phyloP scores from a whole-genome alignment of 2,797 vertebrate species.

The Orientallactaga sibirica region DNA sequence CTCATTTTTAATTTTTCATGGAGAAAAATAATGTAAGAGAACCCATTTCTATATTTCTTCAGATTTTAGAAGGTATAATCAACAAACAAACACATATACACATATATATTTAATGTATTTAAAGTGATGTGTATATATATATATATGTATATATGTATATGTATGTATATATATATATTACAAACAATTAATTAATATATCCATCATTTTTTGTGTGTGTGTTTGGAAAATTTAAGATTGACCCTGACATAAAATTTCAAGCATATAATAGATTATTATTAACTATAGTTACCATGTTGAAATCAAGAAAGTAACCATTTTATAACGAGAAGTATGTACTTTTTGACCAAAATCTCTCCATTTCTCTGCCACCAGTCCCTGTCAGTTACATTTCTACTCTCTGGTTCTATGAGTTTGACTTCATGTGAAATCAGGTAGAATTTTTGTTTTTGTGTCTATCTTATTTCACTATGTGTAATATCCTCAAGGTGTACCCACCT shows the following conservation, averaged over 20 bases:
- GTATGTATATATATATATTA: neutral
- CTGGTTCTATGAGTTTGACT: neutral
- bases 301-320: neutral
- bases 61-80: neutral
- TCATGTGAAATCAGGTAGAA: neutral
- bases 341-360: neutral
- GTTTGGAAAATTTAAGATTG: neutral
- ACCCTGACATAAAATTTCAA: neutral
- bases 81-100: neutral
- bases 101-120: neutral
- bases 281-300: neutral
- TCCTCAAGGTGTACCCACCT: neutral
- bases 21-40: neutral
- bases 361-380: neutral
- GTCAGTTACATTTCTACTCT: neutral
- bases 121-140: neutral
- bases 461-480: neutral
- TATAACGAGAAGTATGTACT: neutral
- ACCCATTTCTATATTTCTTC: neutral
- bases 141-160: neutral
- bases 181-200: neutral
- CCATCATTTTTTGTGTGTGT: neutral
- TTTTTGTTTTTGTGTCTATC: neutral
- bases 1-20: conserved; percentile 35
- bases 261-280: neutral